Conservation (phyloP, 2,113 vertebrate species). For the Lagenorhynchus albirostris region DNA sequence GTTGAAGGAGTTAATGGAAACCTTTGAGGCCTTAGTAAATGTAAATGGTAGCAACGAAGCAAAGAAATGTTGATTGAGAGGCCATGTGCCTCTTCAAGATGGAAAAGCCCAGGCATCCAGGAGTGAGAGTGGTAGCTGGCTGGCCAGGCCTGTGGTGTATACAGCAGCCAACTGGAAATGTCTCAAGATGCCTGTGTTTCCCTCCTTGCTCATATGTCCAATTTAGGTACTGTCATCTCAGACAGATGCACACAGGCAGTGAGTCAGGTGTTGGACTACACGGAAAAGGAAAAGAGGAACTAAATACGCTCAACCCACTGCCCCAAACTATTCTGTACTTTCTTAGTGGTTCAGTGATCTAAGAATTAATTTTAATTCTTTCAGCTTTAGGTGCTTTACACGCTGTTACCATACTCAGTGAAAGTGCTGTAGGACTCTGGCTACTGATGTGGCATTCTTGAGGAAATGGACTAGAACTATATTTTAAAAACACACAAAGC, state of each 20-base stretch:
- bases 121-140: background rate
- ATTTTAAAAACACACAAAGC: background rate
- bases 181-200: background rate
- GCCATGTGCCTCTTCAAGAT: background rate
- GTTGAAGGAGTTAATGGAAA: background rate
- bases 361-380: slow-evolving; percentile 14
- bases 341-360: background rate
- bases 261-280: background rate
- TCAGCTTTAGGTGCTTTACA: background rate
- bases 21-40: background rate
- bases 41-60: background rate
- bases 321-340: background rate
- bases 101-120: background rate
- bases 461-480: background rate
- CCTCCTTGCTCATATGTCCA: no score
- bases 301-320: background rate
- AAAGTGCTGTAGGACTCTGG: background rate
- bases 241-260: background rate
- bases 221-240: background rate
- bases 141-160: background rate
- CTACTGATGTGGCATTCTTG: background rate
- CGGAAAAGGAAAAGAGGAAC: background rate
- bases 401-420: background rate
- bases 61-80: background rate
- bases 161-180: background rate